Base-by-base conservation (phyloP, 1,140 invertebrate genomes). In the Sycophila sp. region DNA sequence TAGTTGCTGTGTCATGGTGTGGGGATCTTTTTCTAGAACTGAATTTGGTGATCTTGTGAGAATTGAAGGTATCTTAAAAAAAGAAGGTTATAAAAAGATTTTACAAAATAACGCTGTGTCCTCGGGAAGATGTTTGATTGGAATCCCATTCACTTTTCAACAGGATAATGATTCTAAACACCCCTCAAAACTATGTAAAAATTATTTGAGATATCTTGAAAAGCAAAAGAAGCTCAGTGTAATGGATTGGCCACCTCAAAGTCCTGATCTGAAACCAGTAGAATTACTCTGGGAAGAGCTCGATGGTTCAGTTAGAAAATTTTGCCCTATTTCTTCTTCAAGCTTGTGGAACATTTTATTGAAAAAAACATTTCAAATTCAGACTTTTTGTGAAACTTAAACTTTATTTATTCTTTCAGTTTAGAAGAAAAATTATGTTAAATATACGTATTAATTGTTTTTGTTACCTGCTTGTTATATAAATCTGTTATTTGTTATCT, bases 221-320 rank as follows among this genome's bases (percentile, higher is more conserved):
- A 72, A 24, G 6, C n/a, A 58, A 59, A 40, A 40, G 17, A 53
- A 17, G 56, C 70, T 42, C 11, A 6, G n/a, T 15, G 40, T 42
- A 8, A 42, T 42, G 40, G 15, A 36, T 64, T 77, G 64, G 64
- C 78, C 75, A 10, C 49, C 78, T 28, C 81, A 81, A 60, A 76
- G 73, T 10, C 77, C 79, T 4, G 77, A 83, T 53, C 38, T 81
- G 2, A 83, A 81, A 67, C 77, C 75, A 0, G n/a, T n/a, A n/a
- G n/a, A n/a, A n/a, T n/a, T n/a, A n/a, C n/a, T n/a, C n/a, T n/a
- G n/a, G n/a, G n/a, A 69, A 59, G 49, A 75, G 28, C 55, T 80
- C 10, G 73, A 80, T 51, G 6, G 42, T 7, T 11, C 22, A 42
- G 13, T 59, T 4, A 30, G 32, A 13, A 59, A 49, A 53, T n/a